These are phyloP conservation scores for Sarcophaga rosellei DNA, from an alignment of 2,888 invertebrate genomes.

Conservation along the genomic window DNA sequence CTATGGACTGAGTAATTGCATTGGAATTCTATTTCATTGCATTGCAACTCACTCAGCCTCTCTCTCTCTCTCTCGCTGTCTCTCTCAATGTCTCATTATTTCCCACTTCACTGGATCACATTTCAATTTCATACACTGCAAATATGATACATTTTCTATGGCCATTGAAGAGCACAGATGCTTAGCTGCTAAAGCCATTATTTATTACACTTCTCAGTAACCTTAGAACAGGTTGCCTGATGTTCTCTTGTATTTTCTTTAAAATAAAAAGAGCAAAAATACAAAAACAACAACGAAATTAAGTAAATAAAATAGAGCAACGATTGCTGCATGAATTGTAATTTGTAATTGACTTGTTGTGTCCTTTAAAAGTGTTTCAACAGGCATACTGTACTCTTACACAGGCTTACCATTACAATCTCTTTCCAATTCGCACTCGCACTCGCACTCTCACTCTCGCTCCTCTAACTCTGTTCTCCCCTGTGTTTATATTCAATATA, in stretches of 20 bases:
- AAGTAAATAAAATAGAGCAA: neutral
- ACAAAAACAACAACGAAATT: neutral
- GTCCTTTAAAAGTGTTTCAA: neutral
- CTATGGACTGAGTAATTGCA: neutral
- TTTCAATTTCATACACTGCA: neutral
- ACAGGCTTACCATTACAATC: neutral
- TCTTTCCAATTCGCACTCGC: neutral
- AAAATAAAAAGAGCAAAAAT: neutral
- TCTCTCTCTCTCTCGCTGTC: too few relatives aligned
- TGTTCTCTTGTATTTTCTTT: neutral
- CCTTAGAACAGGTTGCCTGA: slow-evolving; percentile 27
- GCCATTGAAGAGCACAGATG: neutral
- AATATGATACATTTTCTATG: neutral
- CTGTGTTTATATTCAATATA: too few relatives aligned
- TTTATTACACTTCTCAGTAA: neutral
- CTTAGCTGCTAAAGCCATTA: neutral
- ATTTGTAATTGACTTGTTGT: slow-evolving; percentile 29
- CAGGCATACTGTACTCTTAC: neutral
- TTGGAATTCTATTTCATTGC: neutral
- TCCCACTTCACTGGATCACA: too few relatives aligned
- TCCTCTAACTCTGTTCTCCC: too few relatives aligned
- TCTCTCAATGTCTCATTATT: too few relatives aligned
- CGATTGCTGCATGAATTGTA: slow-evolving; percentile 20
- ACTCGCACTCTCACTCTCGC: neutral
- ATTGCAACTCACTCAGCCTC: too few relatives aligned